Conservation (phyloP, 92 coral and sea anemone species). For the Heteractis magnifica region DNA sequence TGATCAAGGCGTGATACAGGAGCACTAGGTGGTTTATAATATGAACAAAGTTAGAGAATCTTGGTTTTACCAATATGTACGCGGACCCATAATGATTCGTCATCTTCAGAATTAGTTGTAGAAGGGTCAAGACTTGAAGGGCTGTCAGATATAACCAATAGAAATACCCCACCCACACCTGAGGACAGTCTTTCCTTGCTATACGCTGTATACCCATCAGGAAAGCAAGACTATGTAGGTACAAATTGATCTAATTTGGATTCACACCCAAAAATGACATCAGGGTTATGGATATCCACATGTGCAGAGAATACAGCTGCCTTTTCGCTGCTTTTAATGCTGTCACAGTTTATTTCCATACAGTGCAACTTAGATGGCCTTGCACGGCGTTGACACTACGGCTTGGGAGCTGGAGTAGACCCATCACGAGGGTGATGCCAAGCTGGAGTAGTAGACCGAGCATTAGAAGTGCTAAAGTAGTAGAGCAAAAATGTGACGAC, state of each 20-base stretch:
- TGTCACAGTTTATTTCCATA: conserved; percentile 35
- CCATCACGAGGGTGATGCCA: not conserved
- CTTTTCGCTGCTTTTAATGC: conserved; percentile 35
- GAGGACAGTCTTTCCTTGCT: conserved; percentile 36
- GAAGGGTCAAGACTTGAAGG: conserved; percentile 29
- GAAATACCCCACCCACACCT: conserved; percentile 57
- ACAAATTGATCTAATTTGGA: conserved; percentile 40
- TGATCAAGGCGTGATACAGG: conserved; percentile 13
- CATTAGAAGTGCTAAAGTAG: not conserved
- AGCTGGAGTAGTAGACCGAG: not conserved
- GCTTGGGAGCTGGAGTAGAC: not conserved
- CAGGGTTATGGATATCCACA: conserved; percentile 36
- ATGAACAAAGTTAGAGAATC: not conserved
- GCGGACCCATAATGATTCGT: conserved; percentile 60
- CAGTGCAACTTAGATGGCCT: conserved; percentile 15
- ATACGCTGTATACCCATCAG: conserved; percentile 39
- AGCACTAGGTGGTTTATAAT: conserved; percentile 15
- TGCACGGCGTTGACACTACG: not conserved
- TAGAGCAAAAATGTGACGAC: not conserved
- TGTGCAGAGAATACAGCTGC: conserved; percentile 28
- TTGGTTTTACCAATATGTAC: conserved; percentile 44
- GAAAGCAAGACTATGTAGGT: conserved; percentile 48
- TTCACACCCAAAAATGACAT: conserved; percentile 44
- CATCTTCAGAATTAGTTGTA: conserved; percentile 29
- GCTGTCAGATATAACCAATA: conserved; percentile 49